Percentiles rank a stretch among this genome's conserved stretches.
phyloP scores from a whole-genome alignment of 2,113 vertebrate species.

The Megaceryle torquata region DNA sequence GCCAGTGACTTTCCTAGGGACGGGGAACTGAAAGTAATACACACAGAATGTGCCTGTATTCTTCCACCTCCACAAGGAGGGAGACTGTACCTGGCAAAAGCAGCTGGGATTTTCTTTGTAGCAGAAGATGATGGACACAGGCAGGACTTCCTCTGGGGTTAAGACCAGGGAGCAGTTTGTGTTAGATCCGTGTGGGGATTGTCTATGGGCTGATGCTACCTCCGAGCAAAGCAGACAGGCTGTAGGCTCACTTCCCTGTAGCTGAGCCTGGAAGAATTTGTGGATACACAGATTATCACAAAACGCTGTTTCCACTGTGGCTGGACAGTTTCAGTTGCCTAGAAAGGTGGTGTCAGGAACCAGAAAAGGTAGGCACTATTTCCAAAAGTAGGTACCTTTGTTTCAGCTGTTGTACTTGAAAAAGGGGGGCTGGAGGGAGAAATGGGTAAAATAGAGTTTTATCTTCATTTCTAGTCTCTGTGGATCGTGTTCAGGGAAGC shows the following conservation, averaged over 20 bases:
- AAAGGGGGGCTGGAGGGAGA: background rate
- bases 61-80: background rate
- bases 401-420: background rate
- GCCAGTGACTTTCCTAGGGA: background rate
- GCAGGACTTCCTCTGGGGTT: background rate
- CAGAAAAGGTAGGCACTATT: background rate
- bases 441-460: background rate
- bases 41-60: background rate
- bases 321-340: background rate
- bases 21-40: background rate
- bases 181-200: background rate
- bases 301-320: background rate
- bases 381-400: background rate
- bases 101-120: background rate
- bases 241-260: background rate
- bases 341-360: background rate
- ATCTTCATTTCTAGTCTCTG: background rate
- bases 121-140: background rate
- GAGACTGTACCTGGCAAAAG: background rate
- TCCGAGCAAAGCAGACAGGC: background rate
- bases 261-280: background rate
- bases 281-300: too few relatives aligned
- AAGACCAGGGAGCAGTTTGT: background rate
- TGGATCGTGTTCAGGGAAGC: background rate
- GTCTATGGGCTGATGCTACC: background rate